These are phyloP conservation scores for Leptoclinus maculatus DNA, from an alignment of 2,797 vertebrate species.

Conservation along the genomic window DNA sequence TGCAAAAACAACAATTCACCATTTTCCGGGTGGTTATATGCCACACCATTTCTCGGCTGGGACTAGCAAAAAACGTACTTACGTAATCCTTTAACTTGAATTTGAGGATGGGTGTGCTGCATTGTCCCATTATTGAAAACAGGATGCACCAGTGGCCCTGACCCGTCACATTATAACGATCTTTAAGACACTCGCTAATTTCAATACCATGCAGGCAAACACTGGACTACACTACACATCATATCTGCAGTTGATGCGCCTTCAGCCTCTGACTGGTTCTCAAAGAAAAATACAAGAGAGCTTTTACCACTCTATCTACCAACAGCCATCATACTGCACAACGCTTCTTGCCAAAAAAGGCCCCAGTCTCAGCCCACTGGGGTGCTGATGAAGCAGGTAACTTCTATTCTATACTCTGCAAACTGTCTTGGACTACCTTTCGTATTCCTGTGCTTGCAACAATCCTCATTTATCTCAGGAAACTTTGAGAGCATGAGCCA, in stretches of 20 bases:
- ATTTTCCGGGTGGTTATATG: neutral
- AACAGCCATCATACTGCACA: conserved; percentile 11
- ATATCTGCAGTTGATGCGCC: conserved; percentile 5
- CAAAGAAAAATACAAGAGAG: neutral
- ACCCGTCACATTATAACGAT: conserved; percentile 24
- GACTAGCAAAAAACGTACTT: neutral
- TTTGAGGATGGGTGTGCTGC: neutral
- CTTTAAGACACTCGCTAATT: conserved; percentile 3
- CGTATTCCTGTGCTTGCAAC: neutral
- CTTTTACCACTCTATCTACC: conserved; percentile 5
- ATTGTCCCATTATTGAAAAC: neutral
- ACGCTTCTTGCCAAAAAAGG: conserved; percentile 14
- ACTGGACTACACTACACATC: neutral
- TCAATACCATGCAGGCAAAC: conserved; percentile 14
- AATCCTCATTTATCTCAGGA: conserved; percentile 23
- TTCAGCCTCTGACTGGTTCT: conserved; percentile 2
- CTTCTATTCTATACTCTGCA: conserved; percentile 9
- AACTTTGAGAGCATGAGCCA: neutral
- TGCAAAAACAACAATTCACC: too few species aligned
- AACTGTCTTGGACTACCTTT: neutral
- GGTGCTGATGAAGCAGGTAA: conserved; percentile 34
- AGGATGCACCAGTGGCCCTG: conserved; percentile 13
- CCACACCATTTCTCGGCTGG: neutral
- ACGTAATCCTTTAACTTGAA: conserved; percentile 2
- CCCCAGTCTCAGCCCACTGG: conserved; percentile 15